Base-by-base conservation (phyloP, 1,140 invertebrate genomes). In the Amyelois transitella region DNA sequence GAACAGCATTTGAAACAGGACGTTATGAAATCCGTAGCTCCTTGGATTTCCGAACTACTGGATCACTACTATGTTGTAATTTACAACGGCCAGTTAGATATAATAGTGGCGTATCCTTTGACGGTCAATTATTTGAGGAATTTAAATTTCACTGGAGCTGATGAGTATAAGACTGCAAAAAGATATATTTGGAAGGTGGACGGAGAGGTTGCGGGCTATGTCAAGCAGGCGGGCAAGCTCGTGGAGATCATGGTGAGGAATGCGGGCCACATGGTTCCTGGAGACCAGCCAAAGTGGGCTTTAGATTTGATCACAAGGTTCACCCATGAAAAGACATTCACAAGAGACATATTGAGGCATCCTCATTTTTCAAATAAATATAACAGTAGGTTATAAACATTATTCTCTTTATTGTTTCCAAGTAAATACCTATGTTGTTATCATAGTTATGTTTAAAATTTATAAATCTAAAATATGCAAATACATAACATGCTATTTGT, bases 11-110 rank as follows among this genome's bases (percentile, higher is more conserved):
- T 98, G 5, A 91, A 92, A 50, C 76, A 89, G 19, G 97, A 98
- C 88, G 90, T 98, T 0, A 95, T 97, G 92, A 91, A 96, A 67
- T 95, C 94, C 0, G 91, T 96, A 18, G 93, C 94, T 38, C 92
- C 92, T 0, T 93, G 92, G 91, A 86, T 98, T 45, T 88, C 91
- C 5, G 92, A 93, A 53, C 79, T 98, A 0, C 91, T 89, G 64
- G 92, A 72, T 48, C 69, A 92, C 56, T 96, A 95, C 67, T 91
- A 91, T 76, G 91, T 94, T 3, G 85, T 94, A 4, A 90, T 94
- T 49, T 97, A 96, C 75, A 96, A 92, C 72, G 96, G 96, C 0
- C 95, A 96, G 71, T 72, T 97, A 28, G 96, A 97, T 74, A 93
- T 97, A 14, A 96, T 96, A 67, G 93, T 96, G 1, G 93, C 95